These are phyloP conservation scores for Zaprionus ghesquierei DNA, from an alignment of 1,140 invertebrate genomes.

Conservation along the genomic window DNA sequence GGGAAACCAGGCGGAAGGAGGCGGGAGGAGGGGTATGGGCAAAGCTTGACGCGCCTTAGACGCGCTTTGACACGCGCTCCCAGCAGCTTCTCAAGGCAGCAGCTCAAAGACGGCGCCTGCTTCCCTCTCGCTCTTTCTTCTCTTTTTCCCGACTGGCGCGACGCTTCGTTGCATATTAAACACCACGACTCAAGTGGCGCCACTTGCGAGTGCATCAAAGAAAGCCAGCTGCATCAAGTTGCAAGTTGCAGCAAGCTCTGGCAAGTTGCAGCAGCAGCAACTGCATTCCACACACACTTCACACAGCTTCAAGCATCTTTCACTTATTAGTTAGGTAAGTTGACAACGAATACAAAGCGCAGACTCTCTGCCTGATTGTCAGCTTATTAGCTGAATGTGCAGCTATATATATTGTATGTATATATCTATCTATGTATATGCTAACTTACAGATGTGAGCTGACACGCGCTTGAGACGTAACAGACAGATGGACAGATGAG, in stretches of 20 bases:
- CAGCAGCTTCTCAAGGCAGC: constrained; percentile 64
- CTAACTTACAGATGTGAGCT: not conserved
- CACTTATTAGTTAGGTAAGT: constrained; percentile 29
- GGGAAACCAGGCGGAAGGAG: not conserved
- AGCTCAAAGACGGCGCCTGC: constrained; percentile 49
- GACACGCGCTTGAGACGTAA: not conserved
- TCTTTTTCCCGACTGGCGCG: not conserved
- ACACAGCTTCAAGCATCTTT: constrained; percentile 5
- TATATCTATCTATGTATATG: not conserved
- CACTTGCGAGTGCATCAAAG: constrained; percentile 20
- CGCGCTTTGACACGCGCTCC: constrained; percentile 63
- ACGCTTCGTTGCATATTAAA: constrained; percentile 63
- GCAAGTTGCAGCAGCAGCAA: constrained; percentile 2
- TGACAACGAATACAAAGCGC: constrained; percentile 9
- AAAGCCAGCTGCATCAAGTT: not conserved
- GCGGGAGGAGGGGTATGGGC: constrained; percentile 2
- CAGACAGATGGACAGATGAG: not conserved
- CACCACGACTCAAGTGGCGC: constrained; percentile 41
- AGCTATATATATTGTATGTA: not conserved
- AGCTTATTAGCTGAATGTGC: constrained; percentile 9
- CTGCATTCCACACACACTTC: constrained; percentile 8
- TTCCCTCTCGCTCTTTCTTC: not conserved
- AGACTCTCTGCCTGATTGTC: not conserved
- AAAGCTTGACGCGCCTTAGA: constrained; percentile 17
- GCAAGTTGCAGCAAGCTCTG: constrained; percentile 4